Percentiles rank a stretch among this genome's conserved stretches.
Conservation (phyloP, 2,888 invertebrate genomes). For the Euzetes globulus region DNA sequence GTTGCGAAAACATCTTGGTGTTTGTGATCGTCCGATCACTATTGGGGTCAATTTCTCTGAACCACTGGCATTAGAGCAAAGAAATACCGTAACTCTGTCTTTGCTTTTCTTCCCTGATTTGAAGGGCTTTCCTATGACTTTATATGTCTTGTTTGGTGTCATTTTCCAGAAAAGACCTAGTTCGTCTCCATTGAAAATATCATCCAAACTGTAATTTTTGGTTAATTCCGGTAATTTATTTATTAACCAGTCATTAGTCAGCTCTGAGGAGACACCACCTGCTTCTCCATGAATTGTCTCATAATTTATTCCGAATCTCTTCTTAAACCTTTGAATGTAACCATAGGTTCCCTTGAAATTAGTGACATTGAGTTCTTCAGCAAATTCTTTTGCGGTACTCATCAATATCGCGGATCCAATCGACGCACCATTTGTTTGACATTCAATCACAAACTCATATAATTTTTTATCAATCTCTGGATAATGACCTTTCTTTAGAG, state of each 20-base stretch:
- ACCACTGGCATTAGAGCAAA: background rate
- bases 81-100: slow-evolving; percentile 2
- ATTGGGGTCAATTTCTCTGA: background rate
- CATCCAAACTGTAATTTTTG: background rate
- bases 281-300: background rate
- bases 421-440: background rate
- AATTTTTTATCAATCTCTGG: background rate
- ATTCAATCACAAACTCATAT: background rate
- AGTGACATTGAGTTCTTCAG: background rate
- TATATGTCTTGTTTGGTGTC: background rate
- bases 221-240: background rate
- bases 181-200: slow-evolving; percentile 23
- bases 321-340: background rate
- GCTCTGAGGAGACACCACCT: background rate
- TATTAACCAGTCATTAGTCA: background rate
- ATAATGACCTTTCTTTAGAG: background rate
- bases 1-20: background rate
- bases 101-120: background rate
- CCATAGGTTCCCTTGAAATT: background rate
- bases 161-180: background rate
- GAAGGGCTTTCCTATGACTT: background rate
- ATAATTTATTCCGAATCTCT: background rate
- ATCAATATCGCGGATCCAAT: background rate
- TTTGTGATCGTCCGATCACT: background rate
- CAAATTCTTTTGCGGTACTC: background rate